Percentiles rank a stretch among this genome's conserved stretches.
These are phyloP conservation scores for Hafferia zeledoni DNA, from an alignment of 2,797 vertebrate genomes.

Conservation along the genomic window DNA sequence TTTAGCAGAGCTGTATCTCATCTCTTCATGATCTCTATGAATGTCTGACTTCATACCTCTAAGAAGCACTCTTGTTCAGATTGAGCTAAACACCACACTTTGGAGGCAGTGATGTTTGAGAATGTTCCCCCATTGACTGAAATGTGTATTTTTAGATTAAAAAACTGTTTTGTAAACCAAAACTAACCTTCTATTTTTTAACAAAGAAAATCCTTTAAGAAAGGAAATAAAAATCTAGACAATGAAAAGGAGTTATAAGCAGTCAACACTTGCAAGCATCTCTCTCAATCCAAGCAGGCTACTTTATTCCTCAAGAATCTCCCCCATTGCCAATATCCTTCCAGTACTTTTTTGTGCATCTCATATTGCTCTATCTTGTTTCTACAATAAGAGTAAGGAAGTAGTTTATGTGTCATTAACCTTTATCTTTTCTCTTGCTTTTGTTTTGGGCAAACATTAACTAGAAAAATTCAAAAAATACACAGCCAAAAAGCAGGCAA, in stretches of 20 bases:
- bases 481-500: not conserved
- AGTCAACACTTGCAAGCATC: not conserved
- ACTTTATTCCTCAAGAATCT: not conserved
- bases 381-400: not conserved
- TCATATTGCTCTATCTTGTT: not conserved
- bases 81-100: not conserved
- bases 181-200: not conserved
- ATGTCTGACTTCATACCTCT: not conserved
- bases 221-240: not conserved
- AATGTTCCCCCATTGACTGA: not conserved
- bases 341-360: not conserved
- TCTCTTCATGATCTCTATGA: not conserved
- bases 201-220: not conserved
- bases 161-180: not conserved
- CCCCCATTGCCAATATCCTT: not conserved
- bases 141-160: not conserved
- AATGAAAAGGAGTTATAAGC: not conserved
- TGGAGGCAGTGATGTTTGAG: not conserved
- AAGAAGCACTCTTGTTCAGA: not conserved
- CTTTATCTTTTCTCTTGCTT: not conserved
- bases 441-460: not conserved
- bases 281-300: not conserved
- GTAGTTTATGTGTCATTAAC: not conserved
- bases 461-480: not conserved
- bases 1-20: not conserved